Conservation (phyloP, 2,888 invertebrate species). For the Pseudolycoriella hygida region DNA sequence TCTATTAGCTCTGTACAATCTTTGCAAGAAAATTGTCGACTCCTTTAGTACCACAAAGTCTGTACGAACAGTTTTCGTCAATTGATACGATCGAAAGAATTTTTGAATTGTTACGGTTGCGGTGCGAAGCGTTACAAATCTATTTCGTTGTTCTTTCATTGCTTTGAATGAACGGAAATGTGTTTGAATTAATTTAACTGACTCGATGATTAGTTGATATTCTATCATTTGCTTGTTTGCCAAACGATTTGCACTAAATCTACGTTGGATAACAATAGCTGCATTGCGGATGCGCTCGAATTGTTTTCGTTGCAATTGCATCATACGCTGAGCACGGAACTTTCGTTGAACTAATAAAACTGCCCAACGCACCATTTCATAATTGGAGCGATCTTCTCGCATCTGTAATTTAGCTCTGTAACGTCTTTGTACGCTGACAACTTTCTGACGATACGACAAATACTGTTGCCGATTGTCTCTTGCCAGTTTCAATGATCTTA, state of each 20-base stretch:
- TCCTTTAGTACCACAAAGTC: constrained; percentile 11
- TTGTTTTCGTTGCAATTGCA: constrained; percentile 11
- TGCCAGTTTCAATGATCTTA: constrained; percentile 28
- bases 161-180: constrained; percentile 15
- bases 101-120: constrained; percentile 16
- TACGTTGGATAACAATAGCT: constrained; percentile 19
- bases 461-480: constrained; percentile 20
- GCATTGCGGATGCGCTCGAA: not conserved
- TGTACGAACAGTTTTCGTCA: constrained; percentile 16
- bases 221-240: not conserved
- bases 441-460: constrained; percentile 16
- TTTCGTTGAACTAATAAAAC: constrained; percentile 21
- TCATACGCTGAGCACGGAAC: constrained; percentile 17
- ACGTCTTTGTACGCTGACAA: not conserved
- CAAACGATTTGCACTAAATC: constrained; percentile 15
- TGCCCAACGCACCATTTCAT: not conserved
- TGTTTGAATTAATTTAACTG: constrained; percentile 9
- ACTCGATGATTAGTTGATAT: not conserved
- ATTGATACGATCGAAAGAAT: constrained; percentile 15
- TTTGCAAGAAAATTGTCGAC: constrained; percentile 25
- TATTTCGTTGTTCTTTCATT: constrained; percentile 11
- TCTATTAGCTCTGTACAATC: constrained; percentile 20
- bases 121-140: constrained; percentile 11
- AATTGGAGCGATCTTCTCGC: not conserved
- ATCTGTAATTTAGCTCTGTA: not conserved